Evolutionary conservation across 1,140 invertebrate genomes (phyloP).

Genomic region (Paraescarpia echinospica): DNA sequence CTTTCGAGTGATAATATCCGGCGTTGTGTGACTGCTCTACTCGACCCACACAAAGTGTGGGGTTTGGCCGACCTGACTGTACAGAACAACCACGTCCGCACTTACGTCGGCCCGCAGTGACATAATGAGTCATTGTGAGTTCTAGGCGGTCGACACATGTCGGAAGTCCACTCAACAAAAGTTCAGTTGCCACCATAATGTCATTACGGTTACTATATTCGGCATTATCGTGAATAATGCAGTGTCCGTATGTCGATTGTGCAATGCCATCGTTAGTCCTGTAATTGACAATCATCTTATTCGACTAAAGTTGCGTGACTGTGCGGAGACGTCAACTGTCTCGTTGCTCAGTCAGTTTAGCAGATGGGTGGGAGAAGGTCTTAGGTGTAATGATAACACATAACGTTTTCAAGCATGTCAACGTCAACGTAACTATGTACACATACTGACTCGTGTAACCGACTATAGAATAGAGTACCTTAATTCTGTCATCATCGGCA

Average conservation of each 20-base stretch:
- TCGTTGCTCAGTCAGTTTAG: neutral
- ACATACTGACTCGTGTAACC: neutral
- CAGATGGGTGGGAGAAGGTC: neutral
- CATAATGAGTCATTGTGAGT: neutral
- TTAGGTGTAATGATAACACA: too few relatives aligned
- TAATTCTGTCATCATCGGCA: neutral
- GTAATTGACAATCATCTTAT: neutral
- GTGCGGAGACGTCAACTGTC: neutral
- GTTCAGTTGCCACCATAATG: neutral
- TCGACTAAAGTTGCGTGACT: neutral
- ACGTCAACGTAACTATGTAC: neutral
- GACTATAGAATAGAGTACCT: neutral
- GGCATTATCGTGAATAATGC: neutral
- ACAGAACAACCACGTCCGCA: neutral
- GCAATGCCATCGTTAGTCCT: neutral
- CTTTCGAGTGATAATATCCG: neutral
- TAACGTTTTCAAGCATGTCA: neutral
- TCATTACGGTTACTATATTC: neutral
- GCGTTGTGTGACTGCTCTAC: neutral
- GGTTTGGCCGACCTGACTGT: neutral
- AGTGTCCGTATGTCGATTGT: neutral
- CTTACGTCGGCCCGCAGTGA: neutral
- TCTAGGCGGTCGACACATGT: neutral
- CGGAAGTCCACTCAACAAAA: neutral
- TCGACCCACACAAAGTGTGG: neutral